Evolutionary conservation across 2,113 vertebrate genomes (phyloP), one percentile per base, ranked within the genome.

Genomic region (Atractosteus spatula): DNA sequence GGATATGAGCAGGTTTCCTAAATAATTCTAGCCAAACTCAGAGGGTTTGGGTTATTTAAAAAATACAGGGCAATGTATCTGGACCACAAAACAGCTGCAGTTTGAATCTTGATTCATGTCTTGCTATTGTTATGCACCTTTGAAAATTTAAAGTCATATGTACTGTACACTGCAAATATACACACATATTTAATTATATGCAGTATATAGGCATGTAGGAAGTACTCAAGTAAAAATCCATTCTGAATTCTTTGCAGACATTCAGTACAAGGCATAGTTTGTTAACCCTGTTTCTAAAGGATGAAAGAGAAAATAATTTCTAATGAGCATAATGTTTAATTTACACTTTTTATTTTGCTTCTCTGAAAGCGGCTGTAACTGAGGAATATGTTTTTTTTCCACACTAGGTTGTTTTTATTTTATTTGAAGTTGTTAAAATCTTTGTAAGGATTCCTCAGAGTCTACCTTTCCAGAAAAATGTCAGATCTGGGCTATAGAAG

Each of bases 351-450:
- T 73, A 71, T 71, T 74, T 72, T 72, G 74, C 71, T 62, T 71
- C 62, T 76, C 85, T 84, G 75, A 76, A 78, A 85, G 78, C 41
- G 76, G 68, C 62, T 78, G 84, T 70, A 79, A 75, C 65, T 73
- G 78, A 57, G 64, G 74, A 70, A 45, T 29, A 72, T 70, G 73
- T 16, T 66, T 71, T 83, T 83, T 85, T 82, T 74, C 72, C 70
- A 29, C 29, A 51, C 57, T 56, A 79, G 79, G 84, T 64, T 69
- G 17, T 67, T 84, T 87, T 80, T 72, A 79, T 84, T 87, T 88
- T 74, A 86, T 74, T 72, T 88, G 76, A 87, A 85, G 75, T 80
- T 85, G 77, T 75, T 72, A 81, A 87, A 74, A 82, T 79, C 72
- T 86, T 76, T 84, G 12, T 81, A 80, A 62, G 75, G 41, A 89